Conservation (phyloP, 2,888 invertebrate genomes). For the Diadromus collaris region DNA sequence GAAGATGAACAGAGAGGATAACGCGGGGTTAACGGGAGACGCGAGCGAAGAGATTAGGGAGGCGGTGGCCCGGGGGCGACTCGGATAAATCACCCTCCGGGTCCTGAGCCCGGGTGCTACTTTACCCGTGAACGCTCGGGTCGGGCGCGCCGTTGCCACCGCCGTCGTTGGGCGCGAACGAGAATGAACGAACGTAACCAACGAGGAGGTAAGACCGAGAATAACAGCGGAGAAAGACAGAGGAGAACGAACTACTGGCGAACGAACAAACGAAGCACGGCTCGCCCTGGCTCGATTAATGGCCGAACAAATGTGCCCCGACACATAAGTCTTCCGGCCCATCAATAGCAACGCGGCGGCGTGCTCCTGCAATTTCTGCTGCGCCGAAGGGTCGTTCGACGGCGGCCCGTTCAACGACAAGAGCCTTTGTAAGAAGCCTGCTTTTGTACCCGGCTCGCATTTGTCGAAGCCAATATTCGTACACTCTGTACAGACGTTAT, state of each 20-base stretch:
- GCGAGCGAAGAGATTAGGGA: constrained; percentile 70
- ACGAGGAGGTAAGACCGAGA: constrained; percentile 41
- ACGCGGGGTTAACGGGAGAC: constrained; percentile 68
- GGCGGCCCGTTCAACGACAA: constrained; percentile 1
- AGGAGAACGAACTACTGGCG: constrained; percentile 34
- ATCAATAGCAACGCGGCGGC: constrained; percentile 63
- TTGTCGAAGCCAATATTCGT: constrained; percentile 21
- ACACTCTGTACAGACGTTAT: neutral
- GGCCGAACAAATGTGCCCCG: constrained; percentile 67
- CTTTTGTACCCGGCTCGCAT: constrained; percentile 14
- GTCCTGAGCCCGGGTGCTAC: constrained; percentile 62
- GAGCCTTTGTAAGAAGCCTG: neutral
- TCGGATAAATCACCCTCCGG: constrained; percentile 70
- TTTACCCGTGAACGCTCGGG: constrained; percentile 60
- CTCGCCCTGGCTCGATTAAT: constrained; percentile 64
- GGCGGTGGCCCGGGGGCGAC: constrained; percentile 69
- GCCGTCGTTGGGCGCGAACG: constrained; percentile 38
- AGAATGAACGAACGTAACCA: constrained; percentile 29
- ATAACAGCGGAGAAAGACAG: constrained; percentile 37
- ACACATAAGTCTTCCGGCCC: constrained; percentile 66
- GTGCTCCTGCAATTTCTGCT: constrained; percentile 44
- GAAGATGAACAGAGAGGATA: constrained; percentile 70
- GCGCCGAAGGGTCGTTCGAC: constrained; percentile 39
- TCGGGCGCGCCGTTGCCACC: constrained; percentile 25
- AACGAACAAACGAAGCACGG: constrained; percentile 35